Base-by-base conservation (phyloP, 2,797 vertebrate genomes). In the Danio tinwini region DNA sequence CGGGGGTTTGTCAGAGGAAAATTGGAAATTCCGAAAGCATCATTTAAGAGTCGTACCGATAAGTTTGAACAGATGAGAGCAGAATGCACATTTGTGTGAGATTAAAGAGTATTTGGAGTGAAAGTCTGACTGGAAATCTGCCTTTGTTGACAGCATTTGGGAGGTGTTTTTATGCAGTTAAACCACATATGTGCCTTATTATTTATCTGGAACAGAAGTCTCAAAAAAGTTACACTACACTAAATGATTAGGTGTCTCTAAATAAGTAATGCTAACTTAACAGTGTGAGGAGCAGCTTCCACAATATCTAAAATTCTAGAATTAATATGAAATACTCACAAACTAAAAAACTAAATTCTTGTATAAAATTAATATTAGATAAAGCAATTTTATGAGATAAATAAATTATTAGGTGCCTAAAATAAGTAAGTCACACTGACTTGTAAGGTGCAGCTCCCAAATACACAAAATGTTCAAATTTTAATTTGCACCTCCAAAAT, bases 401-500 rank as follows among this genome's bases (percentile, higher is more conserved):
- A 29, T 29, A 29, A 29, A 29, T 29, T 29, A 29, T 29, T 29
- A 29, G 29, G 29, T 29, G 29, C 29, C 3, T 29, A 29, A 29
- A 29, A 29, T 29, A 29, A 29, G 29, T 3, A 29, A 29, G 29
- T 29, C 29, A 29, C 29, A 29, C 29, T 29, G 29, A 29, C 29
- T 29, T 29, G 29, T 29, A 29, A 29, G 29, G 29, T 29, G 7
- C 45, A 47, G 45, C 8, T 52, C 49, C 4, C 8, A 52, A 13
- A 5, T 52, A 11, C 12, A 7, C 49, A 52, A 63, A 44, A 68
- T 58, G 74, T 88, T 76, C 73, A 45, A 78, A 81, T 80, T 56
- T 81, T 86, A 82, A 87, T 87, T 82, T 86, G 67, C 84, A 76
- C 62, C 82, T 88, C 76, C 56, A 74, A 81, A 80, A 76, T 81